Evolutionary conservation across 2,797 vertebrate species (phyloP).

Genomic region (Coracias cyanogaster): DNA sequence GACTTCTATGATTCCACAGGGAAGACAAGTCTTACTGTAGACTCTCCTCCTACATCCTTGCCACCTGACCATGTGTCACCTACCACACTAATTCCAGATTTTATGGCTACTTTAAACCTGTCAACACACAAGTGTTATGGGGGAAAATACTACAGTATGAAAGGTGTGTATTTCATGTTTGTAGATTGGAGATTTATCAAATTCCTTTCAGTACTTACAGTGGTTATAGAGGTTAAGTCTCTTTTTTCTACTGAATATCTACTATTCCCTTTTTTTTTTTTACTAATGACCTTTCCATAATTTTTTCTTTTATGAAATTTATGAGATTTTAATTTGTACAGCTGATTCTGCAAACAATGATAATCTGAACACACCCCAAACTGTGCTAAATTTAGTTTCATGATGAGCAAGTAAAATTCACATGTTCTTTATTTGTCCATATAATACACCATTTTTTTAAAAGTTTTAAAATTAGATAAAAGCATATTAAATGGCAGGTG

Average conservation of each 20-base stretch:
- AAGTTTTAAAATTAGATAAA: constrained; percentile 88
- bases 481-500: constrained; percentile 90
- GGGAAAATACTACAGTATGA: neutral
- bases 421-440: constrained; percentile 95
- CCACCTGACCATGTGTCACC: neutral
- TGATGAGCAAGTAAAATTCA: constrained; percentile 93
- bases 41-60: neutral
- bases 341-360: neutral
- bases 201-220: neutral
- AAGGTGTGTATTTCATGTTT: neutral
- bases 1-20: neutral
- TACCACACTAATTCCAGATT: neutral
- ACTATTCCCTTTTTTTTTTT: neutral
- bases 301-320: neutral
- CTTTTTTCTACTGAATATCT: neutral
- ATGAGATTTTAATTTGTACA: neutral
- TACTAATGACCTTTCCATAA: neutral
- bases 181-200: neutral
- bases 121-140: neutral
- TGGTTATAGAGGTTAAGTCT: neutral
- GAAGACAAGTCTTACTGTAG: neutral
- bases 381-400: constrained; percentile 75
- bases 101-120: neutral
- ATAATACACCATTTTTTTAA: constrained; percentile 87
- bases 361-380: neutral